Percentiles rank a stretch among this genome's conserved stretches.
These are phyloP conservation scores for Cheilosia soror DNA, from an alignment of 2,888 invertebrate species.

Conservation along the genomic window DNA sequence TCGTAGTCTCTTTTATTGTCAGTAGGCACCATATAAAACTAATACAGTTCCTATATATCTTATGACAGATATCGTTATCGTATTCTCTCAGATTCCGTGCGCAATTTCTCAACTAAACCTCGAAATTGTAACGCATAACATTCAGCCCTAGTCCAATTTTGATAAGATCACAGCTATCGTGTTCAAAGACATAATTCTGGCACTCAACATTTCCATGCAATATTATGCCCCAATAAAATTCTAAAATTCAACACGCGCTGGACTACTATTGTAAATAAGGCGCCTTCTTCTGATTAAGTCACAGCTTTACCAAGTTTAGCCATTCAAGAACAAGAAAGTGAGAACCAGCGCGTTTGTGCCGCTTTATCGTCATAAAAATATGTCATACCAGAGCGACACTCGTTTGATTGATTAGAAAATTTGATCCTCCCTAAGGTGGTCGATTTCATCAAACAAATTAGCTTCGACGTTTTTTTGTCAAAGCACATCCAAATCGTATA, in stretches of 20 bases:
- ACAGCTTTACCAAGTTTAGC: neutral
- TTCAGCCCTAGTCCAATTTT: too few species aligned
- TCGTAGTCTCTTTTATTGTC: too few species aligned
- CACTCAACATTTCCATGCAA: neutral
- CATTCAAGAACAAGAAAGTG: neutral
- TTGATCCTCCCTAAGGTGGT: neutral
- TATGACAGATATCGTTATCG: neutral
- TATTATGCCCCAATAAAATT: neutral
- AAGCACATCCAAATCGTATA: neutral
- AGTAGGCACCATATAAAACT: too few species aligned
- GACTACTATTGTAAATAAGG: neutral
- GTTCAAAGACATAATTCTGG: neutral
- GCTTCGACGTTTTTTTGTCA: slow-evolving; percentile 13
- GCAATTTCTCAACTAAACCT: too few species aligned
- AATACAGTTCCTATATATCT: too few species aligned
- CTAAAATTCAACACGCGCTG: neutral
- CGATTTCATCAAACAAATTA: neutral
- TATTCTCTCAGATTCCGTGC: neutral
- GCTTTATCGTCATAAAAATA: neutral
- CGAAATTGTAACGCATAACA: too few species aligned
- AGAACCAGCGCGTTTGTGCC: neutral
- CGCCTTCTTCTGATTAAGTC: neutral
- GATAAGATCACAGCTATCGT: too few species aligned
- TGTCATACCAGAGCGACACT: neutral
- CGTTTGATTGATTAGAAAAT: slow-evolving; percentile 9